These are phyloP conservation scores for Solea solea DNA, from an alignment of 2,113 vertebrate genomes.

Conservation along the genomic window DNA sequence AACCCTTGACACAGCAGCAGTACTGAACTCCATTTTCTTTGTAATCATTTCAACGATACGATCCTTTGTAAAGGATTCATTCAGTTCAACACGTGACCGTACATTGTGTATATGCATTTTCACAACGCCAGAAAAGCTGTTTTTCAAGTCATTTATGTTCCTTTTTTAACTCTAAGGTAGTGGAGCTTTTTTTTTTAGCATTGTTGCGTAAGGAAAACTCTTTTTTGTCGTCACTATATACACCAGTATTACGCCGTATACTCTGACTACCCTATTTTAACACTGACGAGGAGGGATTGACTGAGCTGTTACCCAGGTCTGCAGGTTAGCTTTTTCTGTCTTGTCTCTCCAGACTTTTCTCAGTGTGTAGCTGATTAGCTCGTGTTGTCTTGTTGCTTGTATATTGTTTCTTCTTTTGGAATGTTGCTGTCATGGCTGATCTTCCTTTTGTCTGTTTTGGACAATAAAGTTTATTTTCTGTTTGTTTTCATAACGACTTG, in stretches of 20 bases:
- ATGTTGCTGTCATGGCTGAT: slow-evolving; percentile 49
- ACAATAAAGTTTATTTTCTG: slow-evolving; percentile 68
- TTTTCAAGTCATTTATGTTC: too few species aligned
- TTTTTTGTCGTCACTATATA: background rate
- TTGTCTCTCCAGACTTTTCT: slow-evolving; percentile 38
- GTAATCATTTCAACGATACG: too few species aligned
- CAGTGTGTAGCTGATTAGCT: slow-evolving; percentile 53
- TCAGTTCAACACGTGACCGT: too few species aligned
- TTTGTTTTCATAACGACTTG: slow-evolving; percentile 55
- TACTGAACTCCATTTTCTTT: too few species aligned
- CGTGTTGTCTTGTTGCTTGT: slow-evolving; percentile 73
- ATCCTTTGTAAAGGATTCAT: too few species aligned
- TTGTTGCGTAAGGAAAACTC: too few species aligned
- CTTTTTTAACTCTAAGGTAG: too few species aligned
- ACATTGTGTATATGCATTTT: too few species aligned
- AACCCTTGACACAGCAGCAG: too few species aligned
- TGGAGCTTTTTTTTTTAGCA: too few species aligned
- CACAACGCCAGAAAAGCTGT: too few species aligned
- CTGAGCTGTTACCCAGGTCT: slow-evolving; percentile 32
- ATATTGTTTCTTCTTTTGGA: slow-evolving; percentile 36
- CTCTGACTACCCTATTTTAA: background rate
- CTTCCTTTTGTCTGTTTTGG: slow-evolving; percentile 59
- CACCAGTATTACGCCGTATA: slow-evolving; percentile 21
- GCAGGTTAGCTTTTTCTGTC: slow-evolving; percentile 53
- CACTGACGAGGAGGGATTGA: slow-evolving; percentile 4